phyloP scores from a whole-genome alignment of 2,888 invertebrate species.

The Diplazon laetatorius region DNA sequence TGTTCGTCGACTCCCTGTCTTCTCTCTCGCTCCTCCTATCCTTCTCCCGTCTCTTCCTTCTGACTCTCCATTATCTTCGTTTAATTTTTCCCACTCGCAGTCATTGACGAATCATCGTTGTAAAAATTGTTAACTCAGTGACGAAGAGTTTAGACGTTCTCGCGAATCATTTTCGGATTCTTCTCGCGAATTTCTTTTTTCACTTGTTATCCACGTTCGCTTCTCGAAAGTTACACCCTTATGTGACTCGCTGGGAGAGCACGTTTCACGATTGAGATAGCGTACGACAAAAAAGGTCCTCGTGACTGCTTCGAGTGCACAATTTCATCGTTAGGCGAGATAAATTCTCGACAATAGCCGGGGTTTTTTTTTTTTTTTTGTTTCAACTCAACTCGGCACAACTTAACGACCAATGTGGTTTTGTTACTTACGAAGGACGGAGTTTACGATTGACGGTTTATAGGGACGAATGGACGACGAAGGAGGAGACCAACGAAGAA shows the following conservation, averaged over 20 bases:
- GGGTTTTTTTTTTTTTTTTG: neutral
- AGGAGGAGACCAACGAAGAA: neutral
- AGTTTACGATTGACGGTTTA: neutral
- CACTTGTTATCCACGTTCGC: slow-evolving; percentile 16
- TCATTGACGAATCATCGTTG: slow-evolving; percentile 30
- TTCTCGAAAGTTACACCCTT: neutral
- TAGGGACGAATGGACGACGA: neutral
- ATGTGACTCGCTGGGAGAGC: slow-evolving; percentile 18
- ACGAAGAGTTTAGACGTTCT: slow-evolving; percentile 11
- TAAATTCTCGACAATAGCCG: slow-evolving; percentile 3
- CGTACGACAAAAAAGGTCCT: slow-evolving; percentile 34
- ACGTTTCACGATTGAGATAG: slow-evolving; percentile 50
- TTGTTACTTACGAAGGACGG: neutral
- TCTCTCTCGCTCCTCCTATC: slow-evolving; percentile 49
- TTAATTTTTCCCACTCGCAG: slow-evolving; percentile 4
- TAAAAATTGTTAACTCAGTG: slow-evolving; percentile 17
- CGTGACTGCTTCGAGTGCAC: slow-evolving; percentile 30
- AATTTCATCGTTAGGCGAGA: slow-evolving; percentile 31
- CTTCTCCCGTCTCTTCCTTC: slow-evolving; percentile 11
- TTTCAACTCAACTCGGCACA: no score
- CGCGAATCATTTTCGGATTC: neutral
- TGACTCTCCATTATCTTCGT: neutral
- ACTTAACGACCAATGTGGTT: neutral
- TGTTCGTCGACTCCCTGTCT: slow-evolving; percentile 63
- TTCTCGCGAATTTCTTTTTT: neutral